A percentile compares a stretch with the other conserved stretches of the same genome.
Conservation (phyloP, 2,888 invertebrate species). For the Caenorhabditis becei region DNA sequence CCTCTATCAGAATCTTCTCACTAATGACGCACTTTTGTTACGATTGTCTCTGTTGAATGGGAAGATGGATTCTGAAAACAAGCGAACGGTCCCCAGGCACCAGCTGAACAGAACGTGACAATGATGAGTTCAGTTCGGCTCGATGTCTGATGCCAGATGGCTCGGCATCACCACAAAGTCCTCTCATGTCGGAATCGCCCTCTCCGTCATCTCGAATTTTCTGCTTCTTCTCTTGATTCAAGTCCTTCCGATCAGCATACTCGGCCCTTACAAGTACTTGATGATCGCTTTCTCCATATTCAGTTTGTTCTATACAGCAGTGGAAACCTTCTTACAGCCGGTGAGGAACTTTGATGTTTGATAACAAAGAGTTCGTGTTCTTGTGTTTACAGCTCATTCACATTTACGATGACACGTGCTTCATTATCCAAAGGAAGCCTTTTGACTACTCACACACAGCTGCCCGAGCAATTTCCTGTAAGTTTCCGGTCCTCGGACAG, state of each 20-base stretch:
- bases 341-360: slow-evolving; percentile 4
- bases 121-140: background rate
- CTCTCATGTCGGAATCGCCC: background rate
- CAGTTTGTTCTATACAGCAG: slow-evolving; percentile 41
- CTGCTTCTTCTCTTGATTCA: slow-evolving; percentile 18
- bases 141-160: background rate
- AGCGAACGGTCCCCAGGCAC: background rate
- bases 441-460: slow-evolving; percentile 18
- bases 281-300: slow-evolving; percentile 38
- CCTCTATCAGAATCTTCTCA: too few relatives aligned
- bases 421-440: slow-evolving; percentile 30
- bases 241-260: background rate
- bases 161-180: background rate
- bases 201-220: background rate
- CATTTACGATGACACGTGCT: slow-evolving; percentile 40
- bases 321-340: slow-evolving; percentile 32
- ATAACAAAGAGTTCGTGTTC: background rate
- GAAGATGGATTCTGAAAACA: too few relatives aligned
- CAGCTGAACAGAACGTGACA: background rate
- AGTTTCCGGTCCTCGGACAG: too few relatives aligned
- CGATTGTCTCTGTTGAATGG: too few relatives aligned
- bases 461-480: slow-evolving; percentile 32
- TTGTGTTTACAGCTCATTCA: slow-evolving; percentile 30
- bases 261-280: slow-evolving; percentile 38
- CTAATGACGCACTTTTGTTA: too few relatives aligned